Evolutionary conservation across 2,113 vertebrate genomes (phyloP).

Genomic region (Centropristis striata): DNA sequence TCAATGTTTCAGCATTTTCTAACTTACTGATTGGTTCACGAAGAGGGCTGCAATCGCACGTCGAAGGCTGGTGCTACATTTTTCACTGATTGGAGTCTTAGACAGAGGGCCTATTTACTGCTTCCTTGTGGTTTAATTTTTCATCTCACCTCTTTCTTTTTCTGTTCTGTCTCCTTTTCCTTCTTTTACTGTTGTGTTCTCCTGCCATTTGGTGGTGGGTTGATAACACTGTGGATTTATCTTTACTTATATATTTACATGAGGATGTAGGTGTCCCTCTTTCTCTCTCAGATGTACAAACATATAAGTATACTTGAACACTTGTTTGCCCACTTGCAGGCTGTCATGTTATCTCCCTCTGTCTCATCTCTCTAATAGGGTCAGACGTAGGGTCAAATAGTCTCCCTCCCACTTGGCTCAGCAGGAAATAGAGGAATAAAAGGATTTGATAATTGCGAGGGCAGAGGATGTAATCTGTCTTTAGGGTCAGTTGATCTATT

Average conservation of each 20-base stretch:
- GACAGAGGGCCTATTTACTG: slow-evolving; percentile 1
- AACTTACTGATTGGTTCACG: slow-evolving; percentile 3
- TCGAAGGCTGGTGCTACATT: not conserved
- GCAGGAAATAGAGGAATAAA: slow-evolving; percentile 55
- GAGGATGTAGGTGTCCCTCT: not conserved
- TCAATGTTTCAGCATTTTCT: slow-evolving; percentile 13
- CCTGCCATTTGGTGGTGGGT: not conserved
- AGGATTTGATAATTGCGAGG: slow-evolving; percentile 51
- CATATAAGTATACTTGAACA: slow-evolving; percentile 16
- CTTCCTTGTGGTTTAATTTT: slow-evolving; percentile 22
- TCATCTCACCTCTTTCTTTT: slow-evolving; percentile 7
- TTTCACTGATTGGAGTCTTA: not conserved
- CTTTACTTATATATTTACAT: not conserved
- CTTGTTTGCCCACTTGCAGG: slow-evolving; percentile 10
- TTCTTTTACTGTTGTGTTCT: not conserved
- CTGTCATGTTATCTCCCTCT: slow-evolving; percentile 35
- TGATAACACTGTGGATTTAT: not conserved
- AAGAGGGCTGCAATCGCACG: not conserved
- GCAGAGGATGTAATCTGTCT: slow-evolving; percentile 42
- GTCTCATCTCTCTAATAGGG: slow-evolving; percentile 47
- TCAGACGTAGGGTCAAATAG: slow-evolving; percentile 54
- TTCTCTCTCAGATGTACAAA: not conserved
- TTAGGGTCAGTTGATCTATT: slow-evolving; percentile 33
- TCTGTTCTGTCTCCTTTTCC: not conserved
- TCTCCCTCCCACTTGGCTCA: slow-evolving; percentile 23